Conservation (phyloP, 2,113 vertebrate species). For the Lethenteron camtschaticum region DNA sequence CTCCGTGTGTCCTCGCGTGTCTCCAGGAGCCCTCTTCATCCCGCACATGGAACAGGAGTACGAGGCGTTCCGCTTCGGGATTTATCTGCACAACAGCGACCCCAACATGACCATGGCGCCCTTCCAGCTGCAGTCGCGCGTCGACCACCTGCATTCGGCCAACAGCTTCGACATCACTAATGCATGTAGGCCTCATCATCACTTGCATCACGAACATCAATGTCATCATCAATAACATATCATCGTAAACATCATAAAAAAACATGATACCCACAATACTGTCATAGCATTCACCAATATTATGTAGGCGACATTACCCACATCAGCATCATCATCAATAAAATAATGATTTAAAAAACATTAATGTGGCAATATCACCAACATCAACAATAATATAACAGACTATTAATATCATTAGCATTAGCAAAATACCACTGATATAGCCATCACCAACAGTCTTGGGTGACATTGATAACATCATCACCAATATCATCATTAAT, state of each 20-base stretch:
- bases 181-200: slow-evolving; percentile 53
- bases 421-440: no score
- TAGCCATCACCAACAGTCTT: no score
- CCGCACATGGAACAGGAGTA: slow-evolving; percentile 99
- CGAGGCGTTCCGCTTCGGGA: slow-evolving; percentile 85
- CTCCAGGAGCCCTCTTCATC: slow-evolving; percentile 87
- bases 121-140: slow-evolving; percentile 95
- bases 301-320: no score
- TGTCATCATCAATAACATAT: not conserved
- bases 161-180: slow-evolving; percentile 99
- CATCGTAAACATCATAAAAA: not conserved
- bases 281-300: no score
- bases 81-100: slow-evolving; percentile 98
- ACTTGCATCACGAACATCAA: not conserved
- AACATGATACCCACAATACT: no score
- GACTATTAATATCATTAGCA: no score
- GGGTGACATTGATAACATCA: no score
- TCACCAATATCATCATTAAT: no score
- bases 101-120: slow-evolving; percentile 92
- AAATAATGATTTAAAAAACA: no score
- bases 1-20: not conserved
- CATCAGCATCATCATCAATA: no score
- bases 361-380: no score
- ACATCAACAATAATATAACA: no score
- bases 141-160: slow-evolving; percentile 98